Evolutionary conservation across 1,140 invertebrate species (phyloP).

Genomic region (Diabrotica undecimpunctata): DNA sequence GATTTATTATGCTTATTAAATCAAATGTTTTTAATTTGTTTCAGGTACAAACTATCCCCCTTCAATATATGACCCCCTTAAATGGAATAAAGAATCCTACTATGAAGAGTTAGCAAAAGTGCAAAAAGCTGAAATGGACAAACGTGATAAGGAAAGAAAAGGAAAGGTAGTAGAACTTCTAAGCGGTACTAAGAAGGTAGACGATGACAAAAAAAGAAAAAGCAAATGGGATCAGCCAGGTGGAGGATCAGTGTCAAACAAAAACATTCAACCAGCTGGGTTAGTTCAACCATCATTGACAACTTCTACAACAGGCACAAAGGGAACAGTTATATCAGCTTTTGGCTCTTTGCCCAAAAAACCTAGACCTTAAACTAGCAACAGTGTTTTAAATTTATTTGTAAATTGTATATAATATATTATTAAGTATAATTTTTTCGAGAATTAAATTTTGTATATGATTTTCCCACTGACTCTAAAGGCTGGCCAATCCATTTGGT

Average conservation of each 20-base stretch:
- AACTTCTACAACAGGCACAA: conserved; percentile 74
- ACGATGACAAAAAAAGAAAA: conserved; percentile 72
- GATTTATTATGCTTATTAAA: too few species aligned
- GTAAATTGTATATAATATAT: too few species aligned
- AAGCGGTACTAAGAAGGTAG: conserved; percentile 72
- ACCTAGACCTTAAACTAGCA: conserved; percentile 52
- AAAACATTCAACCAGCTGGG: conserved; percentile 57
- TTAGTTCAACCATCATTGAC: conserved; percentile 68
- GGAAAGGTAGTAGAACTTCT: conserved; percentile 89
- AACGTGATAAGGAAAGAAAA: conserved; percentile 84
- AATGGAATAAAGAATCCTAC: conserved; percentile 88
- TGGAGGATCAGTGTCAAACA: conserved; percentile 50
- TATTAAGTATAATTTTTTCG: too few species aligned
- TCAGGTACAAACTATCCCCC: conserved; percentile 82
- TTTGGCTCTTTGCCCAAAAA: conserved; percentile 86
- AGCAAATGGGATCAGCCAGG: conserved; percentile 89
- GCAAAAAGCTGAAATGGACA: conserved; percentile 91
- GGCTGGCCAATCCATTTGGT: too few species aligned
- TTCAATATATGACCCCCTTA: conserved; percentile 86
- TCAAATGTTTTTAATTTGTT: conserved; percentile 17
- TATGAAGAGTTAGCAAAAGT: conserved; percentile 88
- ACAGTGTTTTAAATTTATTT: background rate
- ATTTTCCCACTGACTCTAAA: too few species aligned
- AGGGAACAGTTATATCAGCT: conserved; percentile 82
- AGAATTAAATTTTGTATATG: too few species aligned